phyloP scores from a whole-genome alignment of 2,797 vertebrate species.

The Myotis vivesi region DNA sequence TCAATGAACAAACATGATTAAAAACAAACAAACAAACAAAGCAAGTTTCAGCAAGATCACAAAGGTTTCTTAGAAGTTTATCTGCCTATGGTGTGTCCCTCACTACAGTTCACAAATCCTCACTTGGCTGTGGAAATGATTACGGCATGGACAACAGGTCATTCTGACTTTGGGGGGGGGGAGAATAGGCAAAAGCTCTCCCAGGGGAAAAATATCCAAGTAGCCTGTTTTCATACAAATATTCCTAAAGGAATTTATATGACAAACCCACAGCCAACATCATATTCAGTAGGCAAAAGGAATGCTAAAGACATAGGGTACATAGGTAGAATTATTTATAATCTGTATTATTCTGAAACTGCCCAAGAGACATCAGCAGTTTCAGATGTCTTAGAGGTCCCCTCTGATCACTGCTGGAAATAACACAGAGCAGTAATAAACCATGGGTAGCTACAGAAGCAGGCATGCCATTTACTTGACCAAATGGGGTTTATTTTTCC shows the following conservation, averaged over 20 bases:
- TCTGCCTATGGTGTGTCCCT: not conserved
- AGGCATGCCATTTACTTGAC: conserved; percentile 60
- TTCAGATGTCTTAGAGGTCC: conserved; percentile 47
- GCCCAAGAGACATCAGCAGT: conserved; percentile 55
- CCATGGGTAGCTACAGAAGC: conserved; percentile 46
- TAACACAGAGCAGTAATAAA: conserved; percentile 60
- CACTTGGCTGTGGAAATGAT: not conserved
- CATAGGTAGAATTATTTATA: conserved; percentile 66
- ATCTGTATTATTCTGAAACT: conserved; percentile 57
- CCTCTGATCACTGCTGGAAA: conserved; percentile 61
- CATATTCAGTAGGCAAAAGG: not conserved
- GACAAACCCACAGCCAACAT: no score
- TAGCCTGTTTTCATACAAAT: conserved; percentile 56
- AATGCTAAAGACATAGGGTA: conserved; percentile 58
- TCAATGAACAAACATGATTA: not conserved
- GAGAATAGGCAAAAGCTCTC: conserved; percentile 16
- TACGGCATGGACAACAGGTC: not conserved
- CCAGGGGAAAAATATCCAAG: conserved; percentile 49
- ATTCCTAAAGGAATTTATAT: not conserved
- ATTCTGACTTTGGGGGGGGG: not conserved
- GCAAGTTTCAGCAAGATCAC: not conserved
- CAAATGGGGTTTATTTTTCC: conserved; percentile 67
- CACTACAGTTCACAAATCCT: conserved; percentile 17
- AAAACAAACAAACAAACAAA: not conserved
- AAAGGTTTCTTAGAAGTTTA: conserved; percentile 16